Conservation (phyloP, 2,113 vertebrate genomes). For the Ophthalmolycus amberensis region DNA sequence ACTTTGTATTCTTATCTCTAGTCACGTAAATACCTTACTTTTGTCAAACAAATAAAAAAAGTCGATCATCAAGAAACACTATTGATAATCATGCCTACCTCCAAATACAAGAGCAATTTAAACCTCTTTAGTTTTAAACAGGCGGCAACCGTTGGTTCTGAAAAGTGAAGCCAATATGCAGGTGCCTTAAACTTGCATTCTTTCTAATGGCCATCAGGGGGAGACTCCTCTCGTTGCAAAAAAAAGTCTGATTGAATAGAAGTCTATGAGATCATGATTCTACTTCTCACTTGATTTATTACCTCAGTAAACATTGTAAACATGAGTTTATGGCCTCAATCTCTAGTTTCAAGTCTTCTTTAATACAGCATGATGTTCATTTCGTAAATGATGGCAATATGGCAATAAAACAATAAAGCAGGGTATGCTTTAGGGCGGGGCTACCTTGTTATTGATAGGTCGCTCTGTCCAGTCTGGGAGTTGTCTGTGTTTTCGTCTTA, state of each 20-base stretch:
- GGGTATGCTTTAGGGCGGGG: background rate
- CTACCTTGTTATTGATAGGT: background rate
- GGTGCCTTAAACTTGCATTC: background rate
- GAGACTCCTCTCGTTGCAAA: background rate
- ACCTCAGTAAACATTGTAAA: background rate
- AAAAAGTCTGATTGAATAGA: background rate
- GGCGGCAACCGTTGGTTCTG: background rate
- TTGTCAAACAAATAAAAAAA: constrained; percentile 1
- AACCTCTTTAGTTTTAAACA: constrained; percentile 30
- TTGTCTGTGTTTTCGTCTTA: background rate
- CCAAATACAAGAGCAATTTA: constrained; percentile 5
- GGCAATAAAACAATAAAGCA: background rate
- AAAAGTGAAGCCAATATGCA: background rate
- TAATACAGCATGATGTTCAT: background rate
- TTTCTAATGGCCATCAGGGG: background rate
- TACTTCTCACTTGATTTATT: too few species aligned
- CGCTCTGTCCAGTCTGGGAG: background rate
- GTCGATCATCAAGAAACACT: background rate
- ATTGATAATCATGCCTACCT: background rate
- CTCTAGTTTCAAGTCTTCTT: background rate
- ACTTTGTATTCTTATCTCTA: background rate
- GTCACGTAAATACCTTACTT: constrained; percentile 20
- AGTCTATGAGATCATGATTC: too few species aligned
- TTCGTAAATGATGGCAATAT: background rate
- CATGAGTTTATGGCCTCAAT: too few species aligned